Conservation (phyloP, 2,113 vertebrate genomes). For the Tauraco erythrolophus region DNA sequence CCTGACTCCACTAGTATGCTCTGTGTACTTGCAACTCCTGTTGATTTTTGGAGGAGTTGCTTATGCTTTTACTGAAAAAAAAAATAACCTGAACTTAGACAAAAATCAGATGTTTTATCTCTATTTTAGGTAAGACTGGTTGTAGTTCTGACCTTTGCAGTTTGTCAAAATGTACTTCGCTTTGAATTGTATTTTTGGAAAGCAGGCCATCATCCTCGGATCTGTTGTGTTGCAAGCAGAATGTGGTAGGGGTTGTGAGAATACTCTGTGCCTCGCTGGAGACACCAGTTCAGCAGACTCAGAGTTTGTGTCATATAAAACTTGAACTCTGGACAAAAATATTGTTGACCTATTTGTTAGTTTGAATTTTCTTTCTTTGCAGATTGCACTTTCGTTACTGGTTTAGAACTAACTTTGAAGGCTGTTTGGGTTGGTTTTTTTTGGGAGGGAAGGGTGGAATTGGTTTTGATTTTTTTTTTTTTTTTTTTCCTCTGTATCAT, state of each 20-base stretch:
- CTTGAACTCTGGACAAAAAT: neutral
- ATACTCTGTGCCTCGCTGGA: neutral
- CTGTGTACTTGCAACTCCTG: neutral
- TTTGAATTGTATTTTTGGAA: constrained; percentile 53
- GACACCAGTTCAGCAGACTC: neutral
- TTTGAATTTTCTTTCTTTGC: neutral
- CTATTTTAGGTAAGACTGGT: neutral
- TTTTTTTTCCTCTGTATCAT: neutral
- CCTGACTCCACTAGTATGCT: neutral
- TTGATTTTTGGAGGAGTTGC: neutral
- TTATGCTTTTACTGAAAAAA: neutral
- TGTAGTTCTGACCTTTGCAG: constrained; percentile 31
- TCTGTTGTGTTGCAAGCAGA: neutral
- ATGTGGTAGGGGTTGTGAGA: neutral
- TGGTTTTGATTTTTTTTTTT: neutral
- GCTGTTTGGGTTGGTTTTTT: neutral
- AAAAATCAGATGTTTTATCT: neutral
- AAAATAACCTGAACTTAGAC: neutral
- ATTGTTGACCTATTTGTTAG: neutral
- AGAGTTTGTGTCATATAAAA: neutral
- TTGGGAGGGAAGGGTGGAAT: accelerated
- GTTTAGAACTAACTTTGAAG: neutral
- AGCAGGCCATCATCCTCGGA: neutral
- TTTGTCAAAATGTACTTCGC: constrained; percentile 19
- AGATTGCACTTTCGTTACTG: neutral